phyloP scores from a whole-genome alignment of 1,140 invertebrate genomes.

The Drosophila subpulchrella region DNA sequence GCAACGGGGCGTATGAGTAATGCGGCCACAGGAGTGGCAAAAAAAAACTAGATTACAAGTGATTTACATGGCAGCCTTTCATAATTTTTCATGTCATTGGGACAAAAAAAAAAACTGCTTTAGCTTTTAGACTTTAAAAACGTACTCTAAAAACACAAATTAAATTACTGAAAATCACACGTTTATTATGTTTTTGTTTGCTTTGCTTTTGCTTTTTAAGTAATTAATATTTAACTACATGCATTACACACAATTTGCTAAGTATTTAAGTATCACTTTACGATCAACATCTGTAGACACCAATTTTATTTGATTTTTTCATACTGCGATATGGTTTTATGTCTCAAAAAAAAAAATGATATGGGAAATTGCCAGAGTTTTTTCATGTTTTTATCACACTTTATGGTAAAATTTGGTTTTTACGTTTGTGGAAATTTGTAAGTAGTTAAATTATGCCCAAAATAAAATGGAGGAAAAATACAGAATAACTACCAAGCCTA shows the following conservation, averaged over 20 bases:
- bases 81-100: neutral
- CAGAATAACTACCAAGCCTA: too few species aligned
- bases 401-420: neutral
- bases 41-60: neutral
- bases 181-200: neutral
- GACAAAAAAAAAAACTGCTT: neutral
- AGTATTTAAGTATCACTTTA: neutral
- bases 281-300: neutral
- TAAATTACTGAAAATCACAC: neutral
- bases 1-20: constrained; percentile 8
- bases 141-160: neutral
- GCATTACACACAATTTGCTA: neutral
- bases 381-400: neutral
- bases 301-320: neutral
- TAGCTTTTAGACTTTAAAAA: neutral
- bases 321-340: neutral
- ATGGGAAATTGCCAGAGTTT: neutral
- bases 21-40: neutral
- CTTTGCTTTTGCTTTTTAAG: neutral
- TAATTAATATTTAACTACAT: constrained; percentile 4
- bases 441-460: too few species aligned
- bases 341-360: constrained; percentile 6
- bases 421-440: neutral
- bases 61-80: constrained; percentile 1
- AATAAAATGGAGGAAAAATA: too few species aligned